Evolutionary conservation across 1,140 invertebrate species (phyloP).

Genomic region (Papilio xuthus): DNA sequence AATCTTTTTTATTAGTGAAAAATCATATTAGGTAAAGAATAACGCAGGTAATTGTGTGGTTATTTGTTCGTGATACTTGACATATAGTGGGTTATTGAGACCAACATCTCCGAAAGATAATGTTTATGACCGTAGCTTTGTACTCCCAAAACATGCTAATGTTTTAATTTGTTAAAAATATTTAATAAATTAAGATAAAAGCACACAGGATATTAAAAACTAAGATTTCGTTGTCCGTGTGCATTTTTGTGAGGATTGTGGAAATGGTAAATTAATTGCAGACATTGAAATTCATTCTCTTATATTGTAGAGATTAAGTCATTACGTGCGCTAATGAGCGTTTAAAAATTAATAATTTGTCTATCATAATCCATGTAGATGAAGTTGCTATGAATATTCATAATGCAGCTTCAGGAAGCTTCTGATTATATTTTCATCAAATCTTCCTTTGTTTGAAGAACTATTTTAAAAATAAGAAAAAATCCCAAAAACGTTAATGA

Average conservation of each 20-base stretch:
- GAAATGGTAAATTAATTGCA: neutral
- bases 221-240: neutral
- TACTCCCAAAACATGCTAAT: no score
- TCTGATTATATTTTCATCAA: neutral
- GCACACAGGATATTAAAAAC: neutral
- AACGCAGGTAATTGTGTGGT: neutral
- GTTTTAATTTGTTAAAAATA: no score
- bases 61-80: neutral
- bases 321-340: neutral
- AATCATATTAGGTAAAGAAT: neutral
- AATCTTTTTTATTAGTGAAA: neutral
- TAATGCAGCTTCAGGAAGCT: neutral
- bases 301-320: neutral
- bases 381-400: slow-evolving; percentile 14
- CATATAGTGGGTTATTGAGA: no score
- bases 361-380: neutral
- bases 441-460: neutral
- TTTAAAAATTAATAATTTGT: neutral
- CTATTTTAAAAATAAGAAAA: no score
- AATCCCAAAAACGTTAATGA: no score
- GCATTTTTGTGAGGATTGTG: neutral
- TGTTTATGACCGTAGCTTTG: no score
- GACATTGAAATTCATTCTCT: neutral
- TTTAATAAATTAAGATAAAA: neutral
- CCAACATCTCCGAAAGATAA: no score